A percentile compares a stretch with the other conserved stretches of the same genome.
These are phyloP conservation scores for Pogonomyrmex californicus DNA, from an alignment of 1,140 invertebrate species.

Conservation along the genomic window DNA sequence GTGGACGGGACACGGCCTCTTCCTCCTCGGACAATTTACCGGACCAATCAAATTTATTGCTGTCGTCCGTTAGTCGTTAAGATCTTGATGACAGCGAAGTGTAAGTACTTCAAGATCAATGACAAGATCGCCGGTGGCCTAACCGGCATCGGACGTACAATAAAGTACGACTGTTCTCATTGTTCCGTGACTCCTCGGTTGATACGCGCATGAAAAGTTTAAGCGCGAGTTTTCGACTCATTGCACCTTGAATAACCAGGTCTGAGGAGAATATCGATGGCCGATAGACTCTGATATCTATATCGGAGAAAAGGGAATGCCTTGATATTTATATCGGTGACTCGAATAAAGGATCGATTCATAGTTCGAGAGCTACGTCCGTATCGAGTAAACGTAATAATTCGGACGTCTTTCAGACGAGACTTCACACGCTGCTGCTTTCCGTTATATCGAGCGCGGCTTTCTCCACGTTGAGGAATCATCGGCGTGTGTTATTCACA, in stretches of 20 bases:
- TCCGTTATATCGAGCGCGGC: not conserved
- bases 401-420: not conserved
- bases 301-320: not conserved
- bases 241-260: not conserved
- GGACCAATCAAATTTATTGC: conserved; percentile 83
- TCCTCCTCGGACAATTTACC: conserved; percentile 82
- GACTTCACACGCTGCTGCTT: not conserved
- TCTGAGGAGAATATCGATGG: not conserved
- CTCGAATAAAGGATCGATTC: not conserved
- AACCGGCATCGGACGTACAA: conserved; percentile 15
- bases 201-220: not conserved
- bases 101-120: conserved; percentile 17
- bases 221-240: not conserved
- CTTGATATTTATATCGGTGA: not conserved
- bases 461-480: conserved; percentile 7
- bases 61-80: conserved; percentile 78
- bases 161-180: not conserved
- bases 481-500: conserved; percentile 10
- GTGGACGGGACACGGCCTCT: conserved; percentile 75
- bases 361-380: not conserved
- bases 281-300: not conserved
- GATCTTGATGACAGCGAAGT: conserved; percentile 53
- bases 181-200: too few species aligned
- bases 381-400: not conserved
- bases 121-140: conserved; percentile 39